These are phyloP conservation scores for Thereva nobilitata DNA, from an alignment of 2,888 invertebrate genomes.

Conservation along the genomic window DNA sequence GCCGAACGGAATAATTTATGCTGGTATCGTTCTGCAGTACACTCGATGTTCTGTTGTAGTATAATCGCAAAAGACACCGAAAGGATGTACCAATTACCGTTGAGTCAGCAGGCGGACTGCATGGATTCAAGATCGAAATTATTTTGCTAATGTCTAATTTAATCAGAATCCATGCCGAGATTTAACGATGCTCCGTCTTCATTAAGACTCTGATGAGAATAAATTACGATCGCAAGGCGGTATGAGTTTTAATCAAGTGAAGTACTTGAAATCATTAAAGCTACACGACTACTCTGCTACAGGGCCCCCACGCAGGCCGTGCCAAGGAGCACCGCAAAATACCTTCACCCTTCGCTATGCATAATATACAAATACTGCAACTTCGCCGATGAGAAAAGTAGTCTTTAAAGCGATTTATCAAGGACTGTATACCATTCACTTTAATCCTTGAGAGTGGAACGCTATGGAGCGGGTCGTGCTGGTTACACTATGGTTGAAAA, in stretches of 20 bases:
- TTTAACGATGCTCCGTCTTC: conserved; percentile 28
- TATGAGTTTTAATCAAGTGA: conserved; percentile 33
- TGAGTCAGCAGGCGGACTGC: conserved; percentile 24
- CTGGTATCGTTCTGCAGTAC: not conserved
- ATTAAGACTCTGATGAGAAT: conserved; percentile 33
- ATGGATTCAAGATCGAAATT: conserved; percentile 17
- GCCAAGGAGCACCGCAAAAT: not conserved
- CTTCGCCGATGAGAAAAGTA: conserved; percentile 10
- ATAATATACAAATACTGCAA: not conserved
- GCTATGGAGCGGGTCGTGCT: too few relatives aligned
- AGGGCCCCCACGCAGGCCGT: not conserved
- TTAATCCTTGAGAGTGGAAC: not conserved
- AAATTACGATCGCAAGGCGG: conserved; percentile 28
- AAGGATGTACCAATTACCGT: conserved; percentile 30
- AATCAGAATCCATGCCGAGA: conserved; percentile 26
- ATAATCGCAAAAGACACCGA: conserved; percentile 19
- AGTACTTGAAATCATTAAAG: conserved; percentile 4
- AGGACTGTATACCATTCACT: conserved; percentile 1
- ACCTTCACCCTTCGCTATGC: not conserved
- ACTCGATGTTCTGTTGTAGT: not conserved
- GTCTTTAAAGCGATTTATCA: conserved; percentile 25
- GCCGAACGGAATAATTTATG: conserved; percentile 25
- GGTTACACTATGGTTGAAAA: too few relatives aligned
- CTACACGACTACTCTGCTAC: not conserved
- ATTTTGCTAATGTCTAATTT: conserved; percentile 31